Percentiles rank a stretch among this genome's conserved stretches.
Evolutionary conservation across 2,888 invertebrate species (phyloP).

Genomic region (Pseudolycoriella hygida): DNA sequence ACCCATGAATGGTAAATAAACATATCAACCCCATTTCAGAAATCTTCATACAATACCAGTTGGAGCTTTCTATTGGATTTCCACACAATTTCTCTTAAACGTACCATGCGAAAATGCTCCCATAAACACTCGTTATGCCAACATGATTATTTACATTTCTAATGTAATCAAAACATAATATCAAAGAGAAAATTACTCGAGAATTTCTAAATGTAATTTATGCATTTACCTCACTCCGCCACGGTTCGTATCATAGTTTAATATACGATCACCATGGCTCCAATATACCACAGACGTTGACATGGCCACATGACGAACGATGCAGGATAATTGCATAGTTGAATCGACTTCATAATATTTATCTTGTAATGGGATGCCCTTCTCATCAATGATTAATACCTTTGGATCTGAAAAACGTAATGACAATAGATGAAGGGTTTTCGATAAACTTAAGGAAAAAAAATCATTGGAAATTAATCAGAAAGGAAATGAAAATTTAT

Average conservation of each 20-base stretch:
- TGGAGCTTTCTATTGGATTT: too few species aligned
- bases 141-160: background rate
- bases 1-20: too few species aligned
- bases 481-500: too few species aligned
- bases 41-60: too few species aligned
- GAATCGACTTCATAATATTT: constrained; percentile 38
- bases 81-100: background rate
- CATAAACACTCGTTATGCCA: background rate
- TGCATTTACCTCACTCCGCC: constrained; percentile 32
- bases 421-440: too few species aligned
- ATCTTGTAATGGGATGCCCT: constrained; percentile 33
- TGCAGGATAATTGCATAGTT: constrained; percentile 35
- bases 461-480: too few species aligned
- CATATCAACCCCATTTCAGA: too few species aligned
- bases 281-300: constrained; percentile 34
- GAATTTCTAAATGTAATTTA: background rate
- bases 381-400: constrained; percentile 36
- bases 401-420: constrained; percentile 24
- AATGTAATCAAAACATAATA: constrained; percentile 1
- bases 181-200: background rate
- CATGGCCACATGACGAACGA: constrained; percentile 34
- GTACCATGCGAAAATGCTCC: background rate
- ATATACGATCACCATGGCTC: constrained; percentile 32
- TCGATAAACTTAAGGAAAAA: too few species aligned
- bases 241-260: constrained; percentile 34